These are phyloP conservation scores for Drosophila lowei DNA, from an alignment of 1,140 invertebrate species.

Conservation along the genomic window DNA sequence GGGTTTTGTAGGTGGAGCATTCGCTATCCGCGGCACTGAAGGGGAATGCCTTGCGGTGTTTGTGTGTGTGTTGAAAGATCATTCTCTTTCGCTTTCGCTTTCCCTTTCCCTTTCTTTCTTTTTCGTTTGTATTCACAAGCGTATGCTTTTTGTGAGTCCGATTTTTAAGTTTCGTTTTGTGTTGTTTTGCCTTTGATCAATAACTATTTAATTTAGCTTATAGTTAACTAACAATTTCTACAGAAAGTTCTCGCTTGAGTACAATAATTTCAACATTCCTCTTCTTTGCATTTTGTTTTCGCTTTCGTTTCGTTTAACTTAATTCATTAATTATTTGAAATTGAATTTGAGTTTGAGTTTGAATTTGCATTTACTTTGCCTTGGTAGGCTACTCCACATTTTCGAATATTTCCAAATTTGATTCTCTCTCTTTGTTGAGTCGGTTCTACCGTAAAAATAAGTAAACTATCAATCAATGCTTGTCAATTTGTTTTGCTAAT, in stretches of 20 bases:
- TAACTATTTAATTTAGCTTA: constrained; percentile 55
- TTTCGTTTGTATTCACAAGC: constrained; percentile 5
- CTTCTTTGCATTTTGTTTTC: constrained; percentile 11
- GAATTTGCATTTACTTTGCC: constrained; percentile 7
- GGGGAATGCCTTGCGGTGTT: too few species aligned
- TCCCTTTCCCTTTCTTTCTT: neutral
- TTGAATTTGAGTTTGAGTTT: too few species aligned
- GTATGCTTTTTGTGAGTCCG: neutral
- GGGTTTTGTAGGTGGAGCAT: too few species aligned
- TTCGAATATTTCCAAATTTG: neutral
- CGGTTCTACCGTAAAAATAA: constrained; percentile 26
- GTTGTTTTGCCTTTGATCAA: constrained; percentile 19
- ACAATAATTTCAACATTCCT: constrained; percentile 46
- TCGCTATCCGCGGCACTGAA: too few species aligned
- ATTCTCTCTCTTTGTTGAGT: constrained; percentile 22
- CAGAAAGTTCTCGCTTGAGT: constrained; percentile 44
- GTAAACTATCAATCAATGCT: constrained; percentile 20
- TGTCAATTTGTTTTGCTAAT: constrained; percentile 40
- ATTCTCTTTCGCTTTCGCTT: constrained; percentile 4
- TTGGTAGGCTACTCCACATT: neutral
- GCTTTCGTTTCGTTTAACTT: constrained; percentile 4
- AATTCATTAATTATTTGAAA: too few species aligned
- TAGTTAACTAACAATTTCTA: constrained; percentile 46
- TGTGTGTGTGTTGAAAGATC: constrained; percentile 9
- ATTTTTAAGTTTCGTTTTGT: constrained; percentile 24